phyloP scores from a whole-genome alignment of 2,113 vertebrate genomes.

The Gallinago paraguaiae region DNA sequence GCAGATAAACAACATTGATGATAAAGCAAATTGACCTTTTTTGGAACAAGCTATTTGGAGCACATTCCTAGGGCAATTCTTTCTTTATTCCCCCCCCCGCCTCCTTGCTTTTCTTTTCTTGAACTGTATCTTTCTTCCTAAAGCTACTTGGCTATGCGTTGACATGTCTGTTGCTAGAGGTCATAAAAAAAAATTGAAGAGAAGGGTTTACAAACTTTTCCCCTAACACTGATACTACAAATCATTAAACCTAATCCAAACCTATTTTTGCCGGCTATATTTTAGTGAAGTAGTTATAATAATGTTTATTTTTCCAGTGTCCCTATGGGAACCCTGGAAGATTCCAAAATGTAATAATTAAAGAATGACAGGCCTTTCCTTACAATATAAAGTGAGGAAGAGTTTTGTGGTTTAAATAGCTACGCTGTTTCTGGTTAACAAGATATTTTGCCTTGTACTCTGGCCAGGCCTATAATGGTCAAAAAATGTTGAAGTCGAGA shows the following conservation, averaged over 20 bases:
- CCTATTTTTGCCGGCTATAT: not conserved
- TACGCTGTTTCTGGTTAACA: conserved; percentile 54
- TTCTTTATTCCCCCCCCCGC: too few relatives aligned
- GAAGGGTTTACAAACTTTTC: not conserved
- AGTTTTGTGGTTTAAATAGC: conserved; percentile 52
- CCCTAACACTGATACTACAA: not conserved
- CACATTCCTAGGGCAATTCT: not conserved
- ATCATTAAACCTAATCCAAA: conserved; percentile 2
- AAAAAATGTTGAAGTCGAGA: conserved; percentile 26
- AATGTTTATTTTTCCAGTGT: conserved; percentile 54
- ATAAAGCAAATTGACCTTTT: conserved; percentile 51
- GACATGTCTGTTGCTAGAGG: not conserved
- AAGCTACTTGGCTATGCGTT: not conserved
- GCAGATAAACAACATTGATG: conserved; percentile 35
- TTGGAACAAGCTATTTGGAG: conserved; percentile 13
- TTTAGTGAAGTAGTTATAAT: conserved; percentile 6
- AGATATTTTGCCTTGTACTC: conserved; percentile 40
- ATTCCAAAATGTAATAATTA: conserved; percentile 53
- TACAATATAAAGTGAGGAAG: conserved; percentile 38
- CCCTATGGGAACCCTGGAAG: conserved; percentile 59
- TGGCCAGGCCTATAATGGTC: conserved; percentile 35
- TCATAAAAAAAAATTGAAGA: not conserved
- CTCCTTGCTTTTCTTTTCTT: not conserved
- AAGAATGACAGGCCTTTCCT: conserved; percentile 36
- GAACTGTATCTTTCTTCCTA: not conserved